These are phyloP conservation scores for Chloroclystis v-ata DNA, from an alignment of 2,888 invertebrate genomes.

Conservation along the genomic window DNA sequence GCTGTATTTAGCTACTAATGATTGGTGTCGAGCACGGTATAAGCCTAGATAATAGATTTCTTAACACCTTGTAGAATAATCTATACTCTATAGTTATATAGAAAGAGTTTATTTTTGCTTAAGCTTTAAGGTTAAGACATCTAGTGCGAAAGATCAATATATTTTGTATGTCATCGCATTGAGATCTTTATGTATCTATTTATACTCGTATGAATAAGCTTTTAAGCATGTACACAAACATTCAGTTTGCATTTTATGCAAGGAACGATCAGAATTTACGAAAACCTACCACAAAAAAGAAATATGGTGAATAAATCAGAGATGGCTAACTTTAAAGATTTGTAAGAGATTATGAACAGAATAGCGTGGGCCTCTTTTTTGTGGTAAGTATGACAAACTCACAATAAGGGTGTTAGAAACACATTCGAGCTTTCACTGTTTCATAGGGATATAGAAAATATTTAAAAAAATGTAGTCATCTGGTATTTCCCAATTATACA, in stretches of 20 bases:
- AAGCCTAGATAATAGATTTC: constrained; percentile 56
- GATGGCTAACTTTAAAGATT: too few relatives aligned
- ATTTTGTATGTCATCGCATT: constrained; percentile 70
- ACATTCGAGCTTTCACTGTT: constrained; percentile 66
- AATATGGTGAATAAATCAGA: neutral
- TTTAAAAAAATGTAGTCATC: constrained; percentile 11
- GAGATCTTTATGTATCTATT: constrained; percentile 49
- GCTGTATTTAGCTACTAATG: constrained; percentile 39
- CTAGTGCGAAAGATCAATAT: constrained; percentile 70
- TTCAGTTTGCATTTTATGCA: constrained; percentile 30
- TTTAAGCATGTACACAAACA: constrained; percentile 36
- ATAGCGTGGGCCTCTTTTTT: constrained; percentile 6
- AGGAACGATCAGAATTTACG: constrained; percentile 20
- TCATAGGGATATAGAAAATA: constrained; percentile 14
- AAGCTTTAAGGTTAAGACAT: constrained; percentile 69
- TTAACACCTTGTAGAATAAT: constrained; percentile 42
- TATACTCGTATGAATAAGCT: constrained; percentile 47
- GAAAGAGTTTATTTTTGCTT: constrained; percentile 76
- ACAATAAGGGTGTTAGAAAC: constrained; percentile 66
- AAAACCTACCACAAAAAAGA: constrained; percentile 16
- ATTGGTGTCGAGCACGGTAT: constrained; percentile 68
- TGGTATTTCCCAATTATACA: constrained; percentile 6
- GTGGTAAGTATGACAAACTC: constrained; percentile 39
- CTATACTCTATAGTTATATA: constrained; percentile 49
- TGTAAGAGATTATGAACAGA: too few relatives aligned